These are phyloP conservation scores for Aspidiotus rigidus DNA, from an alignment of 2,888 invertebrate genomes.

Conservation along the genomic window DNA sequence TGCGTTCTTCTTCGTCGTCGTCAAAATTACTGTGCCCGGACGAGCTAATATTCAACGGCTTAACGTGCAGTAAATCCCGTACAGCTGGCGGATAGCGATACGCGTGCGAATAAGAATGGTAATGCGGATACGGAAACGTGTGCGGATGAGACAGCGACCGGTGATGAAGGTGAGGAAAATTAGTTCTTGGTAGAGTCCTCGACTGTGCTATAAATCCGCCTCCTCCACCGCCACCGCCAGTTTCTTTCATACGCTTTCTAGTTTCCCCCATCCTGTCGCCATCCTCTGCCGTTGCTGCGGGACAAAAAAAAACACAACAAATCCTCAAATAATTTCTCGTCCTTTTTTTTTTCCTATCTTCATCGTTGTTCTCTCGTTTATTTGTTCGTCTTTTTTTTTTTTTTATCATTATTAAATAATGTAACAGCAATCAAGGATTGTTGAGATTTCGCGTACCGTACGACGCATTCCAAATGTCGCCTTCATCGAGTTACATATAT, in stretches of 20 bases:
- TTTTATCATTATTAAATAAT: too few species aligned
- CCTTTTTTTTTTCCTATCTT: too few species aligned
- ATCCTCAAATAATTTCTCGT: neutral
- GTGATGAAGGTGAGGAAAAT: conserved; percentile 31
- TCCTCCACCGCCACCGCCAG: conserved; percentile 37
- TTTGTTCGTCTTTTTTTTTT: too few species aligned
- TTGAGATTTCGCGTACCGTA: too few species aligned
- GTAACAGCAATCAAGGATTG: too few species aligned
- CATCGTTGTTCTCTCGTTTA: too few species aligned
- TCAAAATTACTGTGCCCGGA: conserved; percentile 12
- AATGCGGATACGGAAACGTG: conserved; percentile 22
- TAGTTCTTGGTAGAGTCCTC: conserved; percentile 27
- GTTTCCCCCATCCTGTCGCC: conserved; percentile 30
- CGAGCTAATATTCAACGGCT: conserved; percentile 8
- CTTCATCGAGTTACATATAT: too few species aligned
- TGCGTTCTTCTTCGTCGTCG: conserved; percentile 26
- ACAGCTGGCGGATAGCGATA: conserved; percentile 10
- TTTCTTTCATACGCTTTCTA: conserved; percentile 36
- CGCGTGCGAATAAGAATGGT: conserved; percentile 15
- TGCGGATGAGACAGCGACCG: conserved; percentile 29
- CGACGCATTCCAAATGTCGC: too few species aligned
- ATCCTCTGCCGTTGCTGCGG: conserved; percentile 22
- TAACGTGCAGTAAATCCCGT: conserved; percentile 9
- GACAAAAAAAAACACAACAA: conserved; percentile 8
- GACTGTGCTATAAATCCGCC: conserved; percentile 33